A percentile compares a stretch with the other conserved stretches of the same genome.
These are phyloP conservation scores for Campodea augens DNA, from an alignment of 1,140 invertebrate species.

Conservation along the genomic window DNA sequence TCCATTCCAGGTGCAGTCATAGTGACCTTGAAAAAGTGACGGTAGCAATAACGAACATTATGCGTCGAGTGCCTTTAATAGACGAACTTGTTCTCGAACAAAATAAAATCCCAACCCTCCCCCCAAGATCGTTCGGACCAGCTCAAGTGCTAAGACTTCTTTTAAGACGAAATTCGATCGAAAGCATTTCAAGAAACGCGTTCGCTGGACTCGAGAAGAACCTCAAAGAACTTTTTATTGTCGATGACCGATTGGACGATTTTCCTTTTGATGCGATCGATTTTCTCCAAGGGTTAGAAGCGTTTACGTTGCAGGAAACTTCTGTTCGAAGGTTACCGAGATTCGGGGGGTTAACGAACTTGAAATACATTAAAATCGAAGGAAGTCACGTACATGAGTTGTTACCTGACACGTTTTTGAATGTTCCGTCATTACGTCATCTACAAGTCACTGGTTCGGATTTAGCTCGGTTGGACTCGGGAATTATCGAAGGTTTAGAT, in stretches of 20 bases:
- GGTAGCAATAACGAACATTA: conserved; percentile 44
- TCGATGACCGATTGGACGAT: conserved; percentile 56
- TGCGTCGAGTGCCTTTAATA: conserved; percentile 21
- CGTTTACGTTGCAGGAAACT: conserved; percentile 51
- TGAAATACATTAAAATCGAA: conserved; percentile 32
- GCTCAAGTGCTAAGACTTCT: conserved; percentile 54
- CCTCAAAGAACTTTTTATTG: conserved; percentile 59
- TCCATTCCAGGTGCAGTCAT: conserved; percentile 52
- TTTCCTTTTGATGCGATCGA: conserved; percentile 55
- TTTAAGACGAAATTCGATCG: conserved; percentile 60
- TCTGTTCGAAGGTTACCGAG: neutral
- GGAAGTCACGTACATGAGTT: conserved; percentile 45
- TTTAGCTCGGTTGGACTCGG: conserved; percentile 43
- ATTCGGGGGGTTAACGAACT: conserved; percentile 18
- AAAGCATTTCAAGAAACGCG: conserved; percentile 59
- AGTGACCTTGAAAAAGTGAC: conserved; percentile 55
- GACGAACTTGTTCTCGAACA: conserved; percentile 72
- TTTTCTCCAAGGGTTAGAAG: conserved; percentile 52
- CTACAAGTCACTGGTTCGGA: conserved; percentile 42
- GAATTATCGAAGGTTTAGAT: conserved; percentile 49
- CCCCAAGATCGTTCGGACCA: conserved; percentile 51
- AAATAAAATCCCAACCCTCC: conserved; percentile 58
- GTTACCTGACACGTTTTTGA: conserved; percentile 45
- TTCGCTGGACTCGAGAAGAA: conserved; percentile 43
- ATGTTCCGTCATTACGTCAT: conserved; percentile 49